Conservation (phyloP, 2,888 invertebrate genomes). For the Vannuccia rotundouncinata region DNA sequence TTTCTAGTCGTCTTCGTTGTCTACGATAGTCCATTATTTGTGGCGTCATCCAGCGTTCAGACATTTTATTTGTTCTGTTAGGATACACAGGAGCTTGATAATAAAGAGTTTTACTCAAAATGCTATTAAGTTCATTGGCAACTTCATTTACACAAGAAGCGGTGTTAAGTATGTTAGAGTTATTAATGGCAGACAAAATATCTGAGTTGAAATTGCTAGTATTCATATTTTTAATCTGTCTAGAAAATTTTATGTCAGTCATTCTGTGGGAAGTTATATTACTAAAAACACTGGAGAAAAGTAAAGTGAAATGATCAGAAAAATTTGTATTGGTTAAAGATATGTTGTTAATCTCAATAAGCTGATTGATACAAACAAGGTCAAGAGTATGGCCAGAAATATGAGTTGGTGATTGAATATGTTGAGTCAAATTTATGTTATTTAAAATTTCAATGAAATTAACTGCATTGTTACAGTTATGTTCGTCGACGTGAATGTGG, state of each 20-base stretch:
- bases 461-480: too few species aligned
- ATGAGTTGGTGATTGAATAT: too few species aligned
- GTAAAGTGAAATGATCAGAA: too few species aligned
- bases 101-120: constrained; percentile 18
- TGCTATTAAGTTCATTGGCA: background rate
- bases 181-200: constrained; percentile 19
- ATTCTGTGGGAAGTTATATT: too few species aligned
- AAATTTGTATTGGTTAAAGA: too few species aligned
- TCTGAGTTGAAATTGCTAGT: constrained; percentile 8
- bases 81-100: constrained; percentile 11
- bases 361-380: too few species aligned
- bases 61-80: background rate
- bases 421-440: too few species aligned
- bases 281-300: too few species aligned
- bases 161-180: background rate
- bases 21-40: constrained; percentile 23
- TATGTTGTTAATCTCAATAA: too few species aligned
- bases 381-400: too few species aligned
- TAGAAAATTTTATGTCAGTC: background rate
- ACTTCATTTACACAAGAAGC: background rate
- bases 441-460: too few species aligned
- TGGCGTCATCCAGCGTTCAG: constrained; percentile 10
- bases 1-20: constrained; percentile 14
- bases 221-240: background rate
- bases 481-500: too few species aligned